Evolutionary conservation across 2,797 vertebrate genomes (phyloP).

Genomic region (Knipowitschia caucasica): DNA sequence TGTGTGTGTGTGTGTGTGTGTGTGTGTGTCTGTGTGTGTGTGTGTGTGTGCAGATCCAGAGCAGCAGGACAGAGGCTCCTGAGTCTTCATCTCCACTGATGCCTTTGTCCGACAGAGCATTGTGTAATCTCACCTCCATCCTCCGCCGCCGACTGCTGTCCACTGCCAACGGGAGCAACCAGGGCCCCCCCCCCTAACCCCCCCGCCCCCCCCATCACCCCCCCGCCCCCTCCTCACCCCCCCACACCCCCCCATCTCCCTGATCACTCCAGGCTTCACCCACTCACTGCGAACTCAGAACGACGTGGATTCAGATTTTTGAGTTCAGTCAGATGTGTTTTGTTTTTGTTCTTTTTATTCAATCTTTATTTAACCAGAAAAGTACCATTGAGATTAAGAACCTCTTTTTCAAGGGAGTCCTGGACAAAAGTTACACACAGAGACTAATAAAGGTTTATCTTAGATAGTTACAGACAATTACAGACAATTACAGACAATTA

Average conservation of each 20-base stretch:
- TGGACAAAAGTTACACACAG: too few relatives aligned
- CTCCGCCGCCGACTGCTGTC: conserved; percentile 81
- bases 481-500: too few relatives aligned
- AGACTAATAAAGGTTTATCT: too few relatives aligned
- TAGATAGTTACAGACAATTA: too few relatives aligned
- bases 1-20: too few relatives aligned
- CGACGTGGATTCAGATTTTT: not conserved
- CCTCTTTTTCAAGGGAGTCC: too few relatives aligned
- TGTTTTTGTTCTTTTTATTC: not conserved
- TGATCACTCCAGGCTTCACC: not conserved
- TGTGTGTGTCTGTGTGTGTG: too few relatives aligned
- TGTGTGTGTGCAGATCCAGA: too few relatives aligned
- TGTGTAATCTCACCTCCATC: conserved; percentile 74
- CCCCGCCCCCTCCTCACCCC: not conserved
- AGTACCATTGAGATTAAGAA: too few relatives aligned
- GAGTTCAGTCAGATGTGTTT: not conserved
- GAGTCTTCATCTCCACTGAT: conserved; percentile 82
- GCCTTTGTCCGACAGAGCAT: conserved; percentile 84
- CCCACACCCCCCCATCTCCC: not conserved
- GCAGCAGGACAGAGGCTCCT: too few relatives aligned
- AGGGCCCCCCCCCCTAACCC: not conserved
- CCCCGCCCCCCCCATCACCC: not conserved
- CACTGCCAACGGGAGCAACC: conserved; percentile 66
- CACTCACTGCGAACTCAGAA: not conserved
- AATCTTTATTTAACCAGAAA: too few relatives aligned